Conservation (phyloP, 2,888 invertebrate genomes). For the Nectonema munidae region DNA sequence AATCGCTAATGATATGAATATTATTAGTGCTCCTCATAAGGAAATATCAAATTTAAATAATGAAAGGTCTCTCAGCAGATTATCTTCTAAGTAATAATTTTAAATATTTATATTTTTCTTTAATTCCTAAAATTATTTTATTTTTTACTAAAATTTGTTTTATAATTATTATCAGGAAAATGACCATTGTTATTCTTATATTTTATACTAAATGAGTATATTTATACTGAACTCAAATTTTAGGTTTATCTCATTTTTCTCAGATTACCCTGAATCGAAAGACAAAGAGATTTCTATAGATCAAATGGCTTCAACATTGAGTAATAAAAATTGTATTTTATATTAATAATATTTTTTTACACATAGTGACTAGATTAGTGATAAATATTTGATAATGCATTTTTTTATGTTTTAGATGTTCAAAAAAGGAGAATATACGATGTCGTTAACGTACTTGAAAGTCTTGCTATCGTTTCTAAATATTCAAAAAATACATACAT, state of each 20-base stretch:
- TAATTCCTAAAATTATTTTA: no score
- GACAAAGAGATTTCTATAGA: conserved; percentile 31
- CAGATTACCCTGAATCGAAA: conserved; percentile 22
- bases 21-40: no score
- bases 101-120: no score
- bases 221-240: no score
- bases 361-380: conserved; percentile 7
- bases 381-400: no score
- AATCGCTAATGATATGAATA: no score
- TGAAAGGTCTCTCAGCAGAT: neutral
- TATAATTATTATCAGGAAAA: no score
- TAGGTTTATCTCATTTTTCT: conserved; percentile 21
- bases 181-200: no score
- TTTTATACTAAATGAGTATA: no score
- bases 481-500: conserved; percentile 33
- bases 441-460: conserved; percentile 38
- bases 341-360: neutral
- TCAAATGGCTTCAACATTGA: conserved; percentile 31
- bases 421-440: conserved; percentile 39
- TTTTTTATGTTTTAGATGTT: conserved; percentile 24
- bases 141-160: no score
- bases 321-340: conserved; percentile 18
- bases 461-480: conserved; percentile 35
- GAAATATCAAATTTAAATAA: neutral
- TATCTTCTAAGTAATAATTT: no score